Evolutionary conservation across 1,140 invertebrate genomes (phyloP).

Genomic region (Stratiolaelaps scimitus): DNA sequence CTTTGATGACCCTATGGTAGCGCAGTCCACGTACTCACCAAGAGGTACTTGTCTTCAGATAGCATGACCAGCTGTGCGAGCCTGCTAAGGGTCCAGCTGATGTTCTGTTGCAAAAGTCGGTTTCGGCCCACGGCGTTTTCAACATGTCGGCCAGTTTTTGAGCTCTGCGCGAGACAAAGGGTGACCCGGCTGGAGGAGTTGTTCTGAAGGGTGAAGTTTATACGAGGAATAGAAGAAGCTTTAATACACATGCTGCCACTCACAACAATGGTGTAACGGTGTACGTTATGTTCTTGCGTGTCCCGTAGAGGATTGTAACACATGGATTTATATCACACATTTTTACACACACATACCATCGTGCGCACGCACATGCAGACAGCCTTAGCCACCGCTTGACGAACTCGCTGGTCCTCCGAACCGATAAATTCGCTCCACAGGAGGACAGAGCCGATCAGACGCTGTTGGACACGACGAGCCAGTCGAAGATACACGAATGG

Average conservation of each 20-base stretch:
- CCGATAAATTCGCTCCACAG: constrained; percentile 11
- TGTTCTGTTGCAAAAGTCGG: constrained; percentile 6
- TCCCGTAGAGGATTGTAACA: neutral
- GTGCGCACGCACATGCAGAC: neutral
- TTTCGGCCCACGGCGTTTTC: constrained; percentile 1
- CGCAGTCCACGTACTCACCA: neutral
- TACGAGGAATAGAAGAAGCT: neutral
- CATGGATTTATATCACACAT: neutral
- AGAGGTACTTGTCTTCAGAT: neutral
- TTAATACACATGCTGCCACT: neutral
- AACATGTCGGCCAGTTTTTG: constrained; percentile 17
- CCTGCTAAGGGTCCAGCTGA: neutral
- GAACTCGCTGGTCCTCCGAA: constrained; percentile 18
- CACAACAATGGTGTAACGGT: neutral
- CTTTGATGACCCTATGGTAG: no score
- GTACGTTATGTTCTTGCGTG: no score
- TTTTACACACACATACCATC: neutral
- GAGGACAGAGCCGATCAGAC: neutral
- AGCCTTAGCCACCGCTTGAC: constrained; percentile 3
- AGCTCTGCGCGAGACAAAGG: constrained; percentile 2
- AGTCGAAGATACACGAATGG: constrained; percentile 9
- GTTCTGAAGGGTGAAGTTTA: neutral
- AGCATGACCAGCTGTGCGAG: neutral
- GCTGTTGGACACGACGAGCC: neutral
- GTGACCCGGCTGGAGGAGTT: neutral